Evolutionary conservation across 2,888 invertebrate genomes (phyloP), one percentile per base, ranked within the genome.

Genomic region (Sarcophaga variegata): DNA sequence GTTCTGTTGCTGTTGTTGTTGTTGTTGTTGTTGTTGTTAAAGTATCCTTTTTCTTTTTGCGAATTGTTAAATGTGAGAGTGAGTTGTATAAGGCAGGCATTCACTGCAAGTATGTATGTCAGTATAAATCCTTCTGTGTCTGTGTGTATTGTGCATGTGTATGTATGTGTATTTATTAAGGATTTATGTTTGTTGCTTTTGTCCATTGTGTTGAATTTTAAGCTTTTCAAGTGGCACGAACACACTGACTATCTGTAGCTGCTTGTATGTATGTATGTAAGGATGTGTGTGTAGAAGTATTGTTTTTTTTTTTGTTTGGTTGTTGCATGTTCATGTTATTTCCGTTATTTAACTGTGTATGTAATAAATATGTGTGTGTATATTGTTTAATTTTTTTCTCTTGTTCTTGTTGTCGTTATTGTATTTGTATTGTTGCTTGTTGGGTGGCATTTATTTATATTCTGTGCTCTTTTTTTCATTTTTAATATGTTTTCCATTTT

Each of bases 371-470:
- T 54, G 4, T 54, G 54, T 49, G 49, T 54, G 17, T 54, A 17
- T 79, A 17, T 20, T 70, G 22, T 71, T 80, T 86, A 75, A 75
- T 76, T 49, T 82, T 86, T 54, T 82, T 79, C 70, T 74, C 70
- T 67, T 71, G 37, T 77, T 71, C 45, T 67, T 71, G 37, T 72
- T 71, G 59, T 70, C 71, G 63, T 69, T 49, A 1, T 49, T 49
- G 3, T 49, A 49, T 49, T 14, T 54, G 12, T 69, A 6, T 22
- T 27, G 69, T 75, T 76, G 54, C 5, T 67, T 59, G 47, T 72
- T 59, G 63, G 54, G 62, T 66, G 60, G 75, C 70, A 92, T 90
- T 91, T 91, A 90, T 91, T 91, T 79, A 67, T 79, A 62, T 76
- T 54, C 12, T 79, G 71, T 82, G 3, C 74, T 71, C 54, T 70